Evolutionary conservation across 2,888 invertebrate genomes (phyloP).

Genomic region (Drosophila infuscata): DNA sequence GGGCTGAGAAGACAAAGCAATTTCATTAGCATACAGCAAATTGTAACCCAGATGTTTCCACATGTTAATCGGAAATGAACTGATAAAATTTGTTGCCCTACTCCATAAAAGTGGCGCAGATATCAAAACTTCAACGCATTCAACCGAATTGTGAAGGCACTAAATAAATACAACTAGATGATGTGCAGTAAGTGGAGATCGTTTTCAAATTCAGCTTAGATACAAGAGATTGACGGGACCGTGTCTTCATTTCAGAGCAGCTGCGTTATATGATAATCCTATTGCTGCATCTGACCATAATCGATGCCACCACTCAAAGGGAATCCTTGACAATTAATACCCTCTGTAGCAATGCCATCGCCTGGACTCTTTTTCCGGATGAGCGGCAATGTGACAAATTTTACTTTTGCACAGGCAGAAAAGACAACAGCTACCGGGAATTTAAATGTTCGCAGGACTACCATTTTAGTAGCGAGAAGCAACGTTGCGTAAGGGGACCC

Average conservation of each 20-base stretch:
- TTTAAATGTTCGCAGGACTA: not conserved
- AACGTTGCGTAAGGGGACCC: slow-evolving; percentile 11
- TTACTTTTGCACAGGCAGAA: slow-evolving; percentile 55
- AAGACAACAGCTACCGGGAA: slow-evolving; percentile 27
- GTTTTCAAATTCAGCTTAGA: not conserved
- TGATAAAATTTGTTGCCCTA: slow-evolving; percentile 34
- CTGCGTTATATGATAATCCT: not conserved
- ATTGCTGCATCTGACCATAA: slow-evolving; percentile 7
- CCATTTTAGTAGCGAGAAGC: slow-evolving; percentile 9
- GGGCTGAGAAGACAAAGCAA: slow-evolving; percentile 32
- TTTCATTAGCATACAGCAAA: slow-evolving; percentile 62
- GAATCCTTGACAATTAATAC: not conserved
- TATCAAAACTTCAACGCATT: slow-evolving; percentile 13
- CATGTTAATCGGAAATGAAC: slow-evolving; percentile 31
- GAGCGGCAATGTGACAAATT: slow-evolving; percentile 62
- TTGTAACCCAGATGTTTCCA: slow-evolving; percentile 21
- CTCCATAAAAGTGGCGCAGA: slow-evolving; percentile 29
- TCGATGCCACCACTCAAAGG: not conserved
- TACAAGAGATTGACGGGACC: not conserved
- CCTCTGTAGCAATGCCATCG: slow-evolving; percentile 11
- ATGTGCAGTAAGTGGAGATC: slow-evolving; percentile 25
- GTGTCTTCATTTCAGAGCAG: slow-evolving; percentile 9
- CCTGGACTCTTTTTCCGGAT: slow-evolving; percentile 50
- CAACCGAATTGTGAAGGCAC: slow-evolving; percentile 1
- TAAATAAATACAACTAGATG: slow-evolving; percentile 23